Evolutionary conservation across 1,140 invertebrate genomes (phyloP), one percentile per base, ranked within the genome.

Genomic region (Gryon sp.): DNA sequence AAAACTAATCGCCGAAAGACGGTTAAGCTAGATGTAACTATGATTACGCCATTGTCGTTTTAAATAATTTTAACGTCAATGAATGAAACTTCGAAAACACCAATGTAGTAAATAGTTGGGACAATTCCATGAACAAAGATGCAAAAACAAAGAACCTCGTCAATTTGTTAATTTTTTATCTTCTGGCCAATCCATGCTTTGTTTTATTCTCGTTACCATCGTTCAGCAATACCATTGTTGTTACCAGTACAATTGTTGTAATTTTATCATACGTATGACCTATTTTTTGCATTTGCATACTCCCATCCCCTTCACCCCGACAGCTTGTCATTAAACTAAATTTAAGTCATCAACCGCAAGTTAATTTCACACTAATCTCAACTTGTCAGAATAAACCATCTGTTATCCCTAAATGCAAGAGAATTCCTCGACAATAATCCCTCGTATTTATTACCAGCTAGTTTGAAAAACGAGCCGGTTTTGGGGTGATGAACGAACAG

Each of bases 401-500:
- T n/a, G n/a, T n/a, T n/a, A n/a, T n/a, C n/a, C n/a, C n/a, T n/a
- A n/a, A n/a, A n/a, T n/a, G n/a, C n/a, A n/a, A n/a, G n/a, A n/a
- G n/a, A n/a, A n/a, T n/a, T n/a, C n/a, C n/a, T n/a, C n/a, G n/a
- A n/a, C n/a, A n/a, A n/a, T n/a, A n/a, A n/a, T n/a, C n/a, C n/a
- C n/a, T 12, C 22, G 20, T 34, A 19, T 53, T 66, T 66, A 45
- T 46, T 38, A 43, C 46, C 41, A 24, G 30, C 2, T 14, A 12
- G 2, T n/a, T 4, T 36, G 43, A 57, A 40, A 59, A 38, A 30
- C 32, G 57, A 57, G 14, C 26, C 40, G 26, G 43, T 26, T 24
- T 30, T 38, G 2, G 26, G 11, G 16, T 41, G 16, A 57, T 36
- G 11, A 52, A 68, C 62, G 70, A 66, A 60, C 53, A 59, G 53